Base-by-base conservation (phyloP, 2,888 invertebrate species). In the Hypomecis atomaria region DNA sequence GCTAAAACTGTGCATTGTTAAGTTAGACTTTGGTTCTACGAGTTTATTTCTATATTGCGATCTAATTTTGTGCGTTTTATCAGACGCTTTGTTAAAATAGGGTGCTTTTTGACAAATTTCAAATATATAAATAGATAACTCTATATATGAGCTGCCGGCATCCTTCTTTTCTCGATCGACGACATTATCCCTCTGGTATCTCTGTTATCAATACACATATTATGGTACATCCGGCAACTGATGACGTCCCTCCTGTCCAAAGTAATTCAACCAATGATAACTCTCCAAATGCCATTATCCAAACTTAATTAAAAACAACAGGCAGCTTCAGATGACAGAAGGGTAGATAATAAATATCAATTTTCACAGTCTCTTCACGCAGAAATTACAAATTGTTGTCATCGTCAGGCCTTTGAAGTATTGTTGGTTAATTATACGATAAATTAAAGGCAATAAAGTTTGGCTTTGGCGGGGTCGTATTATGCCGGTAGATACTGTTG, bases 351-450 rank as follows among this genome's bases (percentile, higher is more conserved):
- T 59, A 64, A 59, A 64, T 59, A 64, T 50, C 55, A 59, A 64
- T 64, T 64, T 44, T 50, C 56, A 33, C 37, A 13, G 57, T 33
- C 56, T 38, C 40, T 50, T 55, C 50, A 56, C 52, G 45, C 42
- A 13, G 36, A 64, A 59, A 64, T 50, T 59, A 56, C 50, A 56
- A 64, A 50, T 64, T 45, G 59, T 59, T 59, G 59, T 59, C 64
- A 56, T 33, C 54, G 13, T 10, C 59, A 57, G 38, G 7, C 40
- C 56, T 49, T 59, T 55, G 55, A 64, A 45, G 59, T 42, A 49
- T 55, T 56, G 64, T 64, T 59, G 44, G 55, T 50, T 56, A 64
- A 64, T 59, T 64, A 55, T 10, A 38, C 50, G 36, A 45, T 47
- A 44, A 64, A 59, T 59, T 56, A 45, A 43, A 38, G 45, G 50